Base-by-base conservation (phyloP, 1,140 invertebrate species). In the Lucilia cuprina region DNA sequence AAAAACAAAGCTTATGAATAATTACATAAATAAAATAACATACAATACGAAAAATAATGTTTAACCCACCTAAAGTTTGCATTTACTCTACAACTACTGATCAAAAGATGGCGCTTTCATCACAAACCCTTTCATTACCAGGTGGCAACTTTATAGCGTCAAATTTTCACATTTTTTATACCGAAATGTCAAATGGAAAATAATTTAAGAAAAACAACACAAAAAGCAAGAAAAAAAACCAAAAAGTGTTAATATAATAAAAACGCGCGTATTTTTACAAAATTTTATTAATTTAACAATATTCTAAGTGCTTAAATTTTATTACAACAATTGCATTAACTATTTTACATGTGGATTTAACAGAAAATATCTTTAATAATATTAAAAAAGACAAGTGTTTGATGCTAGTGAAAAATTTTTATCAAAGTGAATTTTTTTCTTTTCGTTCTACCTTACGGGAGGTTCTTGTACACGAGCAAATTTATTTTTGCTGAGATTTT, bases 111-210 rank as follows among this genome's bases (percentile, higher is more conserved):
- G 5, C 65, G 65, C 21, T 9, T 4, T 21, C 17, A 25, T 21
- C 9, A 10, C 60, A n/a, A 65, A n/a, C 19, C 19, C 2, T n/a
- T 70, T 5, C 5, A 41, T 70, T 21, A 70, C 21, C 21, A 25
- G 25, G n/a, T 70, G 65, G 65, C 19, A 70, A 9, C 65, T 9
- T 5, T 70, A 12, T 21, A 21, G 65, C 65, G 65, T 70, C 65
- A 70, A 70, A 10, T 25, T 70, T 21, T 9, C n/a, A 70, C 19
- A 70, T 70, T 21, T 70, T 70, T 70, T 70, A 25, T 70, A 70
- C 65, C 65, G 65, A 70, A 70, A 70, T 70, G 65, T 70, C 65
- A 70, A 70, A 70, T 70, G 65, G 21, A 70, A 55, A 70, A 70
- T 25, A 25, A 70, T 70, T 70, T 70, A 70, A 70, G 65, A 70